Base-by-base conservation (phyloP, 1,140 invertebrate species). In the Polypedilum pembai region DNA sequence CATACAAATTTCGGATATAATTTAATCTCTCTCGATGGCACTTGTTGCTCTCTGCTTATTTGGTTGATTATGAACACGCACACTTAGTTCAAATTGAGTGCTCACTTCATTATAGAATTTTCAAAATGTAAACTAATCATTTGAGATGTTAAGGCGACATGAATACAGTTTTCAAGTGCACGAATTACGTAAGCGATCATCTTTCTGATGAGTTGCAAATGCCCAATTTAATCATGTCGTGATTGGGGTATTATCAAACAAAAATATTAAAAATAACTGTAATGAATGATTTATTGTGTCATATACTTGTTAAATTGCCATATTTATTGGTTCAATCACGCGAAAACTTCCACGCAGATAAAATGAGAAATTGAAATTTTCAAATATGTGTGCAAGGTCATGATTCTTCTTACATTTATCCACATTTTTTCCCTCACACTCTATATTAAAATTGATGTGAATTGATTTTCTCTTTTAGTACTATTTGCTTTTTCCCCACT, bases 301-400 rank as follows among this genome's bases (percentile, higher is more conserved):
- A 12, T 56, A n/a, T 56, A 4, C 12, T 56, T 12, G n/a, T 3
- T 56, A 56, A 56, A 56, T 56, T 56, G 45, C n/a, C 12, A 56
- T n/a, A 56, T 56, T 56, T 56, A 56, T 56, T n/a, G 45, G 10
- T 56, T 33, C 24, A 33, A 56, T 56, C 45, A 15, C 12, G n/a
- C n/a, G 12, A 15, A 56, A n/a, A 1, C 2, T 3, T 33, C 24
- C 24, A 33, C 45, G 45, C 45, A 56, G 45, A 56, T 56, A 56
- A 56, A 12, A 56, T n/a, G n/a, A 56, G 45, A 33, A 33, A 33
- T 33, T 33, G 24, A 33, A 5, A 33, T 3, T 33, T 33, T n/a
- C n/a, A 69, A 69, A 69, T 20, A 18, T 21, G 65, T 69, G 65
- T 69, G 65, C 17, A 69, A 69, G 65, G 65, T 69, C 65, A 69